Evolutionary conservation across 1,140 invertebrate species (phyloP), one percentile per base, ranked within the genome.

Genomic region (Glossosoma conforme): DNA sequence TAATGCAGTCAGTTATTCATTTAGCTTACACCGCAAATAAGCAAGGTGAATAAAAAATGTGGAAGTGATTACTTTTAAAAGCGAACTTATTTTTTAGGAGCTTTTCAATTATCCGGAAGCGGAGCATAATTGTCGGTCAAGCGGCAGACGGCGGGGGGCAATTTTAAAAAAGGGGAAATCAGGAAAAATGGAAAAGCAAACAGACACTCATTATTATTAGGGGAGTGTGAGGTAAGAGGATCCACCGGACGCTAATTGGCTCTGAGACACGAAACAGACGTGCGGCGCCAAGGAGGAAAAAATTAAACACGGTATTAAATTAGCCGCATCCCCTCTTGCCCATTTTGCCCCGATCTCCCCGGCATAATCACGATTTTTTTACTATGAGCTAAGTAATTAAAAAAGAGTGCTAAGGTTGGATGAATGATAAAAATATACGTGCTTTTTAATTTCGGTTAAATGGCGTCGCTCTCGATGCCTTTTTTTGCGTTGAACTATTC

Each of bases 291-390:
- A 57, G 52, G 47, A 58, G 38, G 36, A 51, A 58, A 58, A 50
- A 49, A 58, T 58, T 58, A 58, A 58, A 58, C 56, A 58, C 42
- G 36, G 51, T 48, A 58, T 58, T 44, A 54, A 54, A 58, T 58
- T 58, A 58, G 46, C 46, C 32, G 18, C 30, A 22, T 30, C 50
- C 42, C 32, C 48, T 33, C 49, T n/a, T 10, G 25, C 8, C n/a
- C 22, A 43, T 30, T 10, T 4, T 13, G 19, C 36, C 5, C n/a
- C 10, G 11, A n/a, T 9, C 19, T 22, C 20, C 30, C 17, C 11
- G 44, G 15, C 17, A 47, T 49, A 49, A 49, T 49, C 46, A 30
- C 13, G 15, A 47, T 14, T 25, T 37, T 49, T 49, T 48, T 49
- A 13, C 36, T 47, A 47, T 38, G 13, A 17, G 36, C 35, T 50